Percentiles rank a stretch among this genome's conserved stretches.
phyloP scores from a whole-genome alignment of 2,888 invertebrate genomes.

The Leptinotarsa tumamoca region DNA sequence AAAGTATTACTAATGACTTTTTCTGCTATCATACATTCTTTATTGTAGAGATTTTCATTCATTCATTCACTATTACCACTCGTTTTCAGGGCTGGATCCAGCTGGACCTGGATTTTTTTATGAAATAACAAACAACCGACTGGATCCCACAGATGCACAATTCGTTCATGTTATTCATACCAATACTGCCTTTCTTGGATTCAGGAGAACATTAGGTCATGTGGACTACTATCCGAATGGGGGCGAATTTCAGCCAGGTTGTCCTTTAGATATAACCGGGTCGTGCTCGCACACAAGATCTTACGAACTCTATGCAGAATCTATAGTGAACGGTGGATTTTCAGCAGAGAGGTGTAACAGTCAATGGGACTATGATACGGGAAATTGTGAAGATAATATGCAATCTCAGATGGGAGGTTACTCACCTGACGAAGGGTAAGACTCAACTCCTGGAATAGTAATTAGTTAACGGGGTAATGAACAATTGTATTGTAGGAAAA shows the following conservation, averaged over 20 bases:
- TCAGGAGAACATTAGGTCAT: constrained; percentile 55
- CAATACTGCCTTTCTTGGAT: constrained; percentile 39
- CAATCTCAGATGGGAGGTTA: constrained; percentile 29
- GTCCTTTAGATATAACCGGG: constrained; percentile 37
- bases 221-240: constrained; percentile 63
- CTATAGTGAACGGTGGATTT: constrained; percentile 33
- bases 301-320: constrained; percentile 65
- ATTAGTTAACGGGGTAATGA: no score
- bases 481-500: no score
- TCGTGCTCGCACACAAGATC: constrained; percentile 66
- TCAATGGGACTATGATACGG: constrained; percentile 35
- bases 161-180: constrained; percentile 62
- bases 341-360: constrained; percentile 31
- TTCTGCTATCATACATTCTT: no score
- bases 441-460: no score
- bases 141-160: constrained; percentile 57
- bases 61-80: no score
- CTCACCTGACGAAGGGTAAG: constrained; percentile 27
- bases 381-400: constrained; percentile 42
- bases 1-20: no score
- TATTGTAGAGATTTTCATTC: no score
- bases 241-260: constrained; percentile 60
- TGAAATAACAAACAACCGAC: constrained; percentile 49
- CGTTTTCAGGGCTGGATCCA: constrained; percentile 58
- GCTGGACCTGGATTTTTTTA: constrained; percentile 55